Evolutionary conservation across 2,797 vertebrate genomes (phyloP).

Genomic region (Chelonia mydas): DNA sequence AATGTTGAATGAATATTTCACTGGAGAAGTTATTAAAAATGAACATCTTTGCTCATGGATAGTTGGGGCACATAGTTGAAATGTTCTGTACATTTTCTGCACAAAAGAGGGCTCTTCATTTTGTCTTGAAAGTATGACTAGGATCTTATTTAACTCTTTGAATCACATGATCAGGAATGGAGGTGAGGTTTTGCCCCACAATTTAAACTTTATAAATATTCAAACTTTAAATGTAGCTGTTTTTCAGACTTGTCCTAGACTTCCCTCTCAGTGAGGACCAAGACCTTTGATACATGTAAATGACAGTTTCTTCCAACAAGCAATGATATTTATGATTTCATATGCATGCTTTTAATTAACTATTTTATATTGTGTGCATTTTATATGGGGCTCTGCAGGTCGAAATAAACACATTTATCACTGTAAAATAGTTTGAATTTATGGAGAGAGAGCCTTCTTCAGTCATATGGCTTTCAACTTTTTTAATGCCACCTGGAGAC

Average conservation of each 20-base stretch:
- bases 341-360: background rate
- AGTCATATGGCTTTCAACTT: background rate
- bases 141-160: background rate
- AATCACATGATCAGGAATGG: background rate
- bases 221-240: background rate
- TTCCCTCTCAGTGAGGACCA: background rate
- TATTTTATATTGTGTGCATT: background rate
- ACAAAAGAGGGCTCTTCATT: background rate
- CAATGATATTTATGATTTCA: background rate
- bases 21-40: conserved; percentile 63
- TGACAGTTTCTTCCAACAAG: no score
- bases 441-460: background rate
- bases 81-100: conserved; percentile 56
- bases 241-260: background rate
- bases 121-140: background rate
- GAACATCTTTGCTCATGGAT: conserved; percentile 23
- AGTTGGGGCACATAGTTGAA: conserved; percentile 48
- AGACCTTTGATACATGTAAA: background rate
- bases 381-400: background rate
- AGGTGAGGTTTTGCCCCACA: background rate
- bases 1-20: conserved; percentile 13
- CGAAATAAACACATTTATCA: background rate
- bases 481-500: background rate
- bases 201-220: background rate
- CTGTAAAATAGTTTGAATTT: background rate